Evolutionary conservation across 2,113 vertebrate species (phyloP), one percentile per base, ranked within the genome.

Genomic region (Odocoileus virginianus): DNA sequence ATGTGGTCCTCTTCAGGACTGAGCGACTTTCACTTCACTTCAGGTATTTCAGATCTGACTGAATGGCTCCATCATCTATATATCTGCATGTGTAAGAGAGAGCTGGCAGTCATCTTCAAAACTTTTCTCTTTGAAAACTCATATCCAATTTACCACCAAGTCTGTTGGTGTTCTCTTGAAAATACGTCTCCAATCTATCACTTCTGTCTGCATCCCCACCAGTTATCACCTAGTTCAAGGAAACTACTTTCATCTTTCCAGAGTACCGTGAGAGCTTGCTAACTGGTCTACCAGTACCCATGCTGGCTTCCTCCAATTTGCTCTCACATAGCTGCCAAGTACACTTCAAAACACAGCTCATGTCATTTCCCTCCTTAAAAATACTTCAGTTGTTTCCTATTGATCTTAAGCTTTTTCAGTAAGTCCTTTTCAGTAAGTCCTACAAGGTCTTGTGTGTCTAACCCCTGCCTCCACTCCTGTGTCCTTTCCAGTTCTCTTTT

Each of bases 351-450:
- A 36, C 54, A 47, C 54, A 61, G 76, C 25, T 95, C 54, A 21
- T 47, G 54, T 82, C 78, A 58, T 76, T 98, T 89, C 16, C 17
- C 43, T 83, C 50, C 57, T 94, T 96, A 21, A 78, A 96, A 87
- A 54, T 92, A 52, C 40, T 54, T 93, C 9, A 74, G 7, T 57
- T 78, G 10, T 40, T 89, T 76, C 57, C n/a, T 17, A 7, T 52
- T 96, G 61, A 84, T 84, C 71, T 76, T 91, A 67, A 84, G 82
- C 40, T 88, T 40, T 4, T 40, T 40, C 40, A 40, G 40, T 40
- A 40, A 40, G 40, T 40, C 33, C 36, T 87, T 36, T 61, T 57
- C 25, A 43, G 5, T 52, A 55, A 87, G 27, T 50, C 28, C 47
- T 52, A 0, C 1, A 8, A 87, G 6, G 60, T 64, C 60, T 17